Percentiles rank a stretch among this genome's conserved stretches.
phyloP scores from a whole-genome alignment of 2,797 vertebrate genomes.

The Austrolebias charrua region DNA sequence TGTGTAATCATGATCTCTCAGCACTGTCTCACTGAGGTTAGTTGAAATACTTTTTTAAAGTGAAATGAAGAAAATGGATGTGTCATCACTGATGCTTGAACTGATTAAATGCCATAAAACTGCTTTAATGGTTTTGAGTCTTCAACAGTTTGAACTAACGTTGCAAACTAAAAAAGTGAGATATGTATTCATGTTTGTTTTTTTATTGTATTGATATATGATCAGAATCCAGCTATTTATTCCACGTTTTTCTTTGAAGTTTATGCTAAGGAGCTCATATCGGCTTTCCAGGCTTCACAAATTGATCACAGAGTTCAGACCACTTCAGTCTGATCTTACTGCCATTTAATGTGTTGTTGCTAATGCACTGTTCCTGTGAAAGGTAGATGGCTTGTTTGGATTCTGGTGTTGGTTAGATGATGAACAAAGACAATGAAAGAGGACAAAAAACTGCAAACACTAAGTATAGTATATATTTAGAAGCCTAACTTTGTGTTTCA shows the following conservation, averaged over 20 bases:
- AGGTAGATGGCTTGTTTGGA: not conserved
- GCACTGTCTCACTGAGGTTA: conserved; percentile 3
- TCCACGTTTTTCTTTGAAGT: not conserved
- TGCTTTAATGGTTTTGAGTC: not conserved
- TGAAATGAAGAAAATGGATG: conserved; percentile 3
- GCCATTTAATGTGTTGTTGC: not conserved
- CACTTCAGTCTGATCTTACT: not conserved
- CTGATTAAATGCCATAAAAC: not conserved
- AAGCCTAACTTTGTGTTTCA: no score
- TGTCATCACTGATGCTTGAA: conserved; percentile 2
- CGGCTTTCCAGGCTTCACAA: not conserved
- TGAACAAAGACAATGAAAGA: not conserved
- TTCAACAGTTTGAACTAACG: not conserved
- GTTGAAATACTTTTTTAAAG: not conserved
- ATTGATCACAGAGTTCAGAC: not conserved
- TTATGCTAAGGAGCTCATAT: not conserved
- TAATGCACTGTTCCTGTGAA: conserved; percentile 3
- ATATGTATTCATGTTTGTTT: not conserved
- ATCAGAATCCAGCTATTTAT: not conserved
- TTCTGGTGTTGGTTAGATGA: not conserved
- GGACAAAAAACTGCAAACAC: no score
- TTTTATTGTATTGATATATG: not conserved
- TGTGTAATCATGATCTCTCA: not conserved
- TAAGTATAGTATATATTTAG: no score
- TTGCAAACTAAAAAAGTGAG: conserved; percentile 1